Percentiles rank a stretch among this genome's conserved stretches.
These are phyloP conservation scores for Xiphophorus birchmanni DNA, from an alignment of 2,797 vertebrate species.

Conservation along the genomic window DNA sequence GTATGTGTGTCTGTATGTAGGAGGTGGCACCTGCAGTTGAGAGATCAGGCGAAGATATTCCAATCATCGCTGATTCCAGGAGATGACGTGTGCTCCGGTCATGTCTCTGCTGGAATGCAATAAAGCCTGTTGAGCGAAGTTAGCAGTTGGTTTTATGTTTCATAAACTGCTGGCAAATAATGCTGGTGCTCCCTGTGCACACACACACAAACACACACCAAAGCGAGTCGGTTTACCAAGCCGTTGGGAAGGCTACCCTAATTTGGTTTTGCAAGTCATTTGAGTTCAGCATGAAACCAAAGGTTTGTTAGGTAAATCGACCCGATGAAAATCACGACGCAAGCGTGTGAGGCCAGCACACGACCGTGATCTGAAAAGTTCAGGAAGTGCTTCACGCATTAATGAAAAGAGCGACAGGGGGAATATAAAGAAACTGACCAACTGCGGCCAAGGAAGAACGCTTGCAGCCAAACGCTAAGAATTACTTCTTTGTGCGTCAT, in stretches of 20 bases:
- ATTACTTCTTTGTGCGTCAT: conserved; percentile 15
- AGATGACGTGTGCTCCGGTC: conserved; percentile 45
- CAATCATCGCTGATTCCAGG: conserved; percentile 51
- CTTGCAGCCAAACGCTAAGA: conserved; percentile 1
- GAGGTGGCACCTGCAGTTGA: conserved; percentile 37
- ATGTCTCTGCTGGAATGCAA: conserved; percentile 58
- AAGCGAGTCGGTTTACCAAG: background rate
- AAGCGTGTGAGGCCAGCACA: background rate
- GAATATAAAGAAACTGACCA: background rate
- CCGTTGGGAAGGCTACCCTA: background rate
- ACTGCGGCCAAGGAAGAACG: background rate
- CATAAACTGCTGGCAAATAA: conserved; percentile 34
- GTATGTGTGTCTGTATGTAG: conserved; percentile 1
- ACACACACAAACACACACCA: background rate
- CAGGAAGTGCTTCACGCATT: background rate
- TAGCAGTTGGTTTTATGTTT: conserved; percentile 41
- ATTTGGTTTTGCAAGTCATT: background rate
- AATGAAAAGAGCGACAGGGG: background rate
- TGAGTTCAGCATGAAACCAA: background rate
- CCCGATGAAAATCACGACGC: background rate
- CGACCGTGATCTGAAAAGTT: background rate
- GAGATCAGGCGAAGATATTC: conserved; percentile 28
- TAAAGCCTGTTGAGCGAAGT: conserved; percentile 50
- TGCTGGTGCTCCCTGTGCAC: background rate
- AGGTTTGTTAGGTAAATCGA: background rate